Conservation (phyloP, 2,113 vertebrate genomes). For the Psammodynastes pulverulentus region DNA sequence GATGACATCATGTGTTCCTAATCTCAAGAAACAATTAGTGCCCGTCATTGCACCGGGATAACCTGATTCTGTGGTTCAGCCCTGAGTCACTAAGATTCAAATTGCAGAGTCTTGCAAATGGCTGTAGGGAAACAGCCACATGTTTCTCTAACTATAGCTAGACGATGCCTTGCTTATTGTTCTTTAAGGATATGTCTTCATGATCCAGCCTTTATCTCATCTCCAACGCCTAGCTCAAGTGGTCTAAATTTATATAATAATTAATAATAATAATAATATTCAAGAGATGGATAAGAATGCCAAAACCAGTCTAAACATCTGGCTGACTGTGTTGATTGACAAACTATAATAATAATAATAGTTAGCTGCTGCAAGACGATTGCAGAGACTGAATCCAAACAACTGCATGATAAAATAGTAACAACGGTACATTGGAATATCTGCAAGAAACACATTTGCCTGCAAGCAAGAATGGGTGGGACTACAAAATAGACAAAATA, state of each 20-base stretch:
- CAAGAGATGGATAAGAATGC: not conserved
- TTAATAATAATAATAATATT: not conserved
- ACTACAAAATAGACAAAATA: not conserved
- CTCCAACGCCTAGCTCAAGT: not conserved
- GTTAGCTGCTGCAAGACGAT: not conserved
- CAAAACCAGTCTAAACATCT: not conserved
- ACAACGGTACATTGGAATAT: not conserved
- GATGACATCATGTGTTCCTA: not conserved
- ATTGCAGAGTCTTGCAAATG: not conserved
- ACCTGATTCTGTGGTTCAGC: not conserved
- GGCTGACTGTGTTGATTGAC: too few species aligned
- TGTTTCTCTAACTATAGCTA: not conserved
- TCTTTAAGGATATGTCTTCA: not conserved
- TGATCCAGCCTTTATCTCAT: not conserved
- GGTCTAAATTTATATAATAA: not conserved
- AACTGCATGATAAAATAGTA: not conserved
- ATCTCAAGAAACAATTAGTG: not conserved
- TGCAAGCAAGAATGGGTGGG: not conserved
- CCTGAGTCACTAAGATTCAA: not conserved
- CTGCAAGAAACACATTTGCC: not conserved
- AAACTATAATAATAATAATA: not conserved
- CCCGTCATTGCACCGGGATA: not conserved
- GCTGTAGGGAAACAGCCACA: not conserved
- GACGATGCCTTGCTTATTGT: not conserved
- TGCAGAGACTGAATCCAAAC: not conserved